Base-by-base conservation (phyloP, 2,888 invertebrate genomes). In the Baronia brevicornis region DNA sequence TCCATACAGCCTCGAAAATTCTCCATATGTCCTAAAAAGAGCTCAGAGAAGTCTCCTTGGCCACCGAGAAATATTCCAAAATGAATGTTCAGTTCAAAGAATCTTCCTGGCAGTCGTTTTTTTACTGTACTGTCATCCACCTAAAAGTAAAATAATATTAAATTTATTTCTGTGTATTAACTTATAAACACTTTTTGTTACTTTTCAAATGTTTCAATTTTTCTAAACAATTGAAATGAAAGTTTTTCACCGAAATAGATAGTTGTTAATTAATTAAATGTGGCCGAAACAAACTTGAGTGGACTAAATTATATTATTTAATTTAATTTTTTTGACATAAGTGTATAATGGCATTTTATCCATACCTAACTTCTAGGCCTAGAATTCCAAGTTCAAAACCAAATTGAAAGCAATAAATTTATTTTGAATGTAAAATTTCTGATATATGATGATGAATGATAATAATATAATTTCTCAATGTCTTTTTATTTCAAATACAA, bases 11-110 rank as follows among this genome's bases (percentile, higher is more conserved):
- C 97, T 11, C 97, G 89, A 66, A 96, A 93, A 63, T 93, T 92
- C 56, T 93, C 93, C 69, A 94, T 90, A 61, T 95, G 94, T 3
- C 94, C 94, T 48, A 95, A 87, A 72, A 95, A 95, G 38, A 93
- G 86, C 60, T 95, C 94, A 23, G 92, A 91, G 78, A 95, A 94
- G 56, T 94, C 92, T 2, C 95, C 95, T 52, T 92, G 90, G 5
- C 96, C 96, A n/a, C 97, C 98, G 39, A 97, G 87, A 78, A 93
- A 96, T 45, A 97, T 88, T 11, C 97, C 97, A 67, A 93, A 94
- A 64, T 97, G 93, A 48, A 98, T 94, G 75, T 97, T 97, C 39
- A 98, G 85, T 65, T 97, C 96, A 60, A 92, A 92, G 80, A 95
- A 94, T 47, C 90, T 87, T 9, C 94, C 94, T 3, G 94, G 93